These are phyloP conservation scores for Meteorus sp. DNA, from an alignment of 1,140 invertebrate species.

Conservation along the genomic window DNA sequence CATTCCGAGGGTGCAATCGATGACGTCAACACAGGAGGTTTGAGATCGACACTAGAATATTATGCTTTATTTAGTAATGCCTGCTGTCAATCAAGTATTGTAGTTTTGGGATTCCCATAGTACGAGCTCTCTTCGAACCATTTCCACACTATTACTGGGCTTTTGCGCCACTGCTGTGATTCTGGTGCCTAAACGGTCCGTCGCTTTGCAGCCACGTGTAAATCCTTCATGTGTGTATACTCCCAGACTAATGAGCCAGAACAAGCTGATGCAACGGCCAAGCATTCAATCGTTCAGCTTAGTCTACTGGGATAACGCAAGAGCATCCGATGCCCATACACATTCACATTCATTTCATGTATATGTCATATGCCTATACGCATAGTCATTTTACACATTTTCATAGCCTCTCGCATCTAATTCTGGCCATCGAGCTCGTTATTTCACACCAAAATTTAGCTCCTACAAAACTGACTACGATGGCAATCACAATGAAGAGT, in stretches of 20 bases:
- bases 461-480: neutral
- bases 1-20: no score
- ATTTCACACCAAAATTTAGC: constrained; percentile 4
- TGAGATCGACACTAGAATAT: no score
- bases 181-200: no score
- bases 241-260: constrained; percentile 45
- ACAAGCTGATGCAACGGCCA: constrained; percentile 36
- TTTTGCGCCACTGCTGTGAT: no score
- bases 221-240: constrained; percentile 49
- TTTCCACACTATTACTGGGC: no score
- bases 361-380: no score
- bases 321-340: neutral
- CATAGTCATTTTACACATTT: neutral
- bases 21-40: no score
- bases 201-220: constrained; percentile 33
- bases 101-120: no score
- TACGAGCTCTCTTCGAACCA: no score
- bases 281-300: constrained; percentile 37
- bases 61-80: no score
- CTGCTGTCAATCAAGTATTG: no score
- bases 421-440: neutral
- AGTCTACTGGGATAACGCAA: constrained; percentile 29
- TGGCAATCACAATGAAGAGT: constrained; percentile 10
- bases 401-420: neutral
- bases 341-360: neutral